Evolutionary conservation across 2,888 invertebrate genomes (phyloP).

Genomic region (Trissoscelio sp.): DNA sequence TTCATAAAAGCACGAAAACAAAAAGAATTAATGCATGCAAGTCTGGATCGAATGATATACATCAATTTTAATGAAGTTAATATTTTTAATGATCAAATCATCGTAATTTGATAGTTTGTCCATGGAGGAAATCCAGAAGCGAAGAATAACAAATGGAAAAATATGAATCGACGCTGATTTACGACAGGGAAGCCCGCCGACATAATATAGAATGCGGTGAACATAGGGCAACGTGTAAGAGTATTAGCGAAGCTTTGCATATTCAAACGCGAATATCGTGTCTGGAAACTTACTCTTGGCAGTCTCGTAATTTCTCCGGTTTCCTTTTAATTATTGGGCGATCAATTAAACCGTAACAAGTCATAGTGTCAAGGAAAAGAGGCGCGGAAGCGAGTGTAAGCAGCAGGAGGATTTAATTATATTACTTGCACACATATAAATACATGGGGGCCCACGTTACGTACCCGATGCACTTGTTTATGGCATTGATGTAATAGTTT

Average conservation of each 20-base stretch:
- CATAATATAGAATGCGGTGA: constrained; percentile 43
- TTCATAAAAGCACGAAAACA: too few species aligned
- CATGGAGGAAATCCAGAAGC: too few species aligned
- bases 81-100: too few species aligned
- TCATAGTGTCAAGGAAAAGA: constrained; percentile 67
- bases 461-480: constrained; percentile 9
- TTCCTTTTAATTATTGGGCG: constrained; percentile 81
- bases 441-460: not conserved
- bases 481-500: constrained; percentile 15
- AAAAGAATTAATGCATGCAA: too few species aligned
- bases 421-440: constrained; percentile 15
- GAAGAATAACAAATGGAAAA: not conserved
- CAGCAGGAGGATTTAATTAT: constrained; percentile 69
- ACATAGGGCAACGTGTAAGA: constrained; percentile 41
- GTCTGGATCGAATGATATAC: too few species aligned
- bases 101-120: too few species aligned
- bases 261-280: constrained; percentile 76
- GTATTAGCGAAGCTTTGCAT: constrained; percentile 74
- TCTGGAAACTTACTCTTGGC: constrained; percentile 71
- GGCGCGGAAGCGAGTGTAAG: constrained; percentile 33
- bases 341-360: constrained; percentile 81
- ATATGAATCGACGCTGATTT: not conserved
- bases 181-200: not conserved
- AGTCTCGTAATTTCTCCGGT: constrained; percentile 68
- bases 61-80: too few species aligned